phyloP scores from a whole-genome alignment of 2,888 invertebrate genomes.

The Drosophila ustulata region DNA sequence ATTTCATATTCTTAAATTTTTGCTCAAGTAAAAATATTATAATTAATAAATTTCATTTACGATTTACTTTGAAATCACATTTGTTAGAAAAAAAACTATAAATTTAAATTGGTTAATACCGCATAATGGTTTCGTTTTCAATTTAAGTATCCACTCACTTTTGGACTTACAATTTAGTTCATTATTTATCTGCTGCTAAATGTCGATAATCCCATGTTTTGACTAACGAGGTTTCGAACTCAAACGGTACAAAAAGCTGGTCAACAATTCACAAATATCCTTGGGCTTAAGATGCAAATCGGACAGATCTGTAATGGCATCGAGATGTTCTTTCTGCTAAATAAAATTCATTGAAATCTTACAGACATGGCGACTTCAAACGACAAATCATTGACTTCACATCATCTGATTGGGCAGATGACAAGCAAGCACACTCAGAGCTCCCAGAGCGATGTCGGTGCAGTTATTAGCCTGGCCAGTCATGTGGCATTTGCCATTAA shows the following conservation, averaged over 20 bases:
- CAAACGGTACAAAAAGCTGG: slow-evolving; percentile 28
- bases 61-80: too few species aligned
- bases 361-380: slow-evolving; percentile 25
- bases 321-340: not conserved
- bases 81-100: too few species aligned
- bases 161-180: not conserved
- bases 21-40: too few species aligned
- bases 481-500: slow-evolving; percentile 53
- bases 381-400: slow-evolving; percentile 41
- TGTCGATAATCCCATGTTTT: slow-evolving; percentile 49
- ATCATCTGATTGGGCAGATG: slow-evolving; percentile 50
- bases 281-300: slow-evolving; percentile 23
- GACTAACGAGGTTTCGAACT: slow-evolving; percentile 22
- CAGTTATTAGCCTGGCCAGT: slow-evolving; percentile 68
- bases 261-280: slow-evolving; percentile 28
- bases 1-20: too few species aligned
- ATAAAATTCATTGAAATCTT: not conserved
- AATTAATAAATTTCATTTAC: too few species aligned
- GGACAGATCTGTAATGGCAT: slow-evolving; percentile 8
- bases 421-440: slow-evolving; percentile 12
- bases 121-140: too few species aligned
- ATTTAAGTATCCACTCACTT: too few species aligned
- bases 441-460: slow-evolving; percentile 57
- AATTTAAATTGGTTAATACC: too few species aligned
- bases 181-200: not conserved